Conservation (phyloP, 2,113 vertebrate genomes). For the Gambusia holbrooki region DNA sequence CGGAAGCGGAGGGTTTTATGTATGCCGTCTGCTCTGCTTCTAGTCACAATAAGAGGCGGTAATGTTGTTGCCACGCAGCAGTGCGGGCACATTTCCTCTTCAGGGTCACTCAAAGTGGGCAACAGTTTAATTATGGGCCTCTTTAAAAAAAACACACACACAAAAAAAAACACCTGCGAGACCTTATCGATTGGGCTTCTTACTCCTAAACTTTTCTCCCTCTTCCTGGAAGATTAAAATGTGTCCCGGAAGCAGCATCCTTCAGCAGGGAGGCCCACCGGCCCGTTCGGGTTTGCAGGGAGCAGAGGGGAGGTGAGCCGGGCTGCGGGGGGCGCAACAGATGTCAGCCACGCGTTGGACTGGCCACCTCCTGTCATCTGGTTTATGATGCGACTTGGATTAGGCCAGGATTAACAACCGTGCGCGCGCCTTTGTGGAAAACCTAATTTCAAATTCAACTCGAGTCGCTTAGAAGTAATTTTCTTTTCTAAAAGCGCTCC, state of each 20-base stretch:
- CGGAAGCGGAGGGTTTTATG: conserved; percentile 33
- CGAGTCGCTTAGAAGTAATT: background rate
- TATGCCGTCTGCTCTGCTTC: background rate
- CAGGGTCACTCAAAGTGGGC: background rate
- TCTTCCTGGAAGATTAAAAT: background rate
- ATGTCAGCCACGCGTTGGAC: conserved; percentile 74
- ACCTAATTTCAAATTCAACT: background rate
- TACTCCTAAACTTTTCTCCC: conserved; percentile 32
- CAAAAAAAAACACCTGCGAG: conserved; percentile 41
- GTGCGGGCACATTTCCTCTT: background rate
- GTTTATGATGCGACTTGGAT: conserved; percentile 62
- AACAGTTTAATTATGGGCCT: conserved; percentile 15
- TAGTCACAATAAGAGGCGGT: background rate
- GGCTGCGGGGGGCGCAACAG: conserved; percentile 69
- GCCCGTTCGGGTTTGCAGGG: background rate
- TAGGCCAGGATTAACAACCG: conserved; percentile 41
- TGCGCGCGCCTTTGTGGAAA: background rate
- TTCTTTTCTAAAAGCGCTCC: background rate
- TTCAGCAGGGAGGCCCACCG: conserved; percentile 30
- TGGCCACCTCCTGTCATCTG: conserved; percentile 61
- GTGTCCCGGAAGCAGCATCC: conserved; percentile 1
- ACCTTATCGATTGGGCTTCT: background rate
- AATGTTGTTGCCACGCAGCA: background rate
- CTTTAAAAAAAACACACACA: background rate
- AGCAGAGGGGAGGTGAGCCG: background rate